phyloP scores from a whole-genome alignment of 1,140 invertebrate genomes.

The Drosophila gunungcola region DNA sequence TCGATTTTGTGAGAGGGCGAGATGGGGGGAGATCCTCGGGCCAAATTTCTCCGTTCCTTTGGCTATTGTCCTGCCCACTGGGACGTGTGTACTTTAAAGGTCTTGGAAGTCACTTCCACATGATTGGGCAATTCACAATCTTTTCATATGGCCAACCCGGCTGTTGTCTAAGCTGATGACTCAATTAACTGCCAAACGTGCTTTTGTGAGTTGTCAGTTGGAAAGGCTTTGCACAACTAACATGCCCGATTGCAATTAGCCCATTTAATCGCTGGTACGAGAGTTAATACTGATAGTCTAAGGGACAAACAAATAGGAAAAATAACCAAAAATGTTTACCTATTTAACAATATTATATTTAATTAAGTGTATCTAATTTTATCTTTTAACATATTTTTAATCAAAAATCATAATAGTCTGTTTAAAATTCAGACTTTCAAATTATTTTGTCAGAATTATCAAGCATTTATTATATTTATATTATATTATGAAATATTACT shows the following conservation, averaged over 20 bases:
- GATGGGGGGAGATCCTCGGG: background rate
- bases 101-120: slow-evolving; percentile 68
- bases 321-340: no score
- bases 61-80: slow-evolving; percentile 31
- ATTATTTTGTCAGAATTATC: no score
- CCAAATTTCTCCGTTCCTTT: slow-evolving; percentile 14
- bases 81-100: slow-evolving; percentile 34
- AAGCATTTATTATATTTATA: no score
- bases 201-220: slow-evolving; percentile 43
- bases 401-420: no score
- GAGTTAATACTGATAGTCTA: background rate
- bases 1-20: slow-evolving; percentile 57
- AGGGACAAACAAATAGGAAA: background rate
- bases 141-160: slow-evolving; percentile 45
- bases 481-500: background rate
- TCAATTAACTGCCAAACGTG: slow-evolving; percentile 72
- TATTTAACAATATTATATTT: no score
- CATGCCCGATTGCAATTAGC: slow-evolving; percentile 27
- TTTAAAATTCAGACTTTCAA: no score
- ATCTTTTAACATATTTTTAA: no score
- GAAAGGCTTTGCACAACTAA: slow-evolving; percentile 26
- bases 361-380: no score
- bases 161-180: slow-evolving; percentile 69
- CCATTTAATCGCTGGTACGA: slow-evolving; percentile 7
- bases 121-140: slow-evolving; percentile 69